These are phyloP conservation scores for Oenanthe oenanthe DNA, from an alignment of 2,113 vertebrate genomes.

Conservation along the genomic window DNA sequence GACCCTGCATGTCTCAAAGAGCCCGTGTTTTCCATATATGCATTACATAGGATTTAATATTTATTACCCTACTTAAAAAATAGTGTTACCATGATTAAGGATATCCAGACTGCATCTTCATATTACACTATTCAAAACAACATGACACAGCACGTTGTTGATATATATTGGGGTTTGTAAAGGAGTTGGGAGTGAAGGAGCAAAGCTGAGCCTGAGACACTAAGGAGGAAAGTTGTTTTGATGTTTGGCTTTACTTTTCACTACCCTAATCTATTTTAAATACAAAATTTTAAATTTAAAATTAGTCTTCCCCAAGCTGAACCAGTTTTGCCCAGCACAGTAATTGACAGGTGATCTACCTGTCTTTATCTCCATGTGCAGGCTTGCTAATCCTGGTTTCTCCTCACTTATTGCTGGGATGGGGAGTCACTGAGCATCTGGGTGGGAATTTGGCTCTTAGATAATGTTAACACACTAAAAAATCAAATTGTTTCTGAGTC, in stretches of 20 bases:
- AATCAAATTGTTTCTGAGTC: background rate
- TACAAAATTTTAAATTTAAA: background rate
- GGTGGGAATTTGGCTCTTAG: background rate
- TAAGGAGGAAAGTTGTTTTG: background rate
- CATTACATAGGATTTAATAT: background rate
- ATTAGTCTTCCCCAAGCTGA: background rate
- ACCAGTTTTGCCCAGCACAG: background rate
- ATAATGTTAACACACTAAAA: background rate
- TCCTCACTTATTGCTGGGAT: accelerated
- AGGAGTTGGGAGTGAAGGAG: background rate
- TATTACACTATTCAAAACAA: background rate
- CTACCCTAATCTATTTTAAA: background rate
- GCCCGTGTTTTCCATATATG: background rate
- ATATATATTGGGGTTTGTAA: background rate
- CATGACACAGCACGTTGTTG: background rate
- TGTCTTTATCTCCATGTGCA: background rate
- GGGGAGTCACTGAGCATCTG: background rate
- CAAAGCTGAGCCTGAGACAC: background rate
- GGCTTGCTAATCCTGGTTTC: background rate
- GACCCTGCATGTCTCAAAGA: background rate
- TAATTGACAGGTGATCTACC: background rate
- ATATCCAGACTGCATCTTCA: background rate
- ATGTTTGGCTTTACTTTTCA: background rate
- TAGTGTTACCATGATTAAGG: background rate
- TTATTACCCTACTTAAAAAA: background rate